A percentile compares a stretch with the other conserved stretches of the same genome.
These are phyloP conservation scores for Chaetodon trifascialis DNA, from an alignment of 2,113 vertebrate species.

Conservation along the genomic window DNA sequence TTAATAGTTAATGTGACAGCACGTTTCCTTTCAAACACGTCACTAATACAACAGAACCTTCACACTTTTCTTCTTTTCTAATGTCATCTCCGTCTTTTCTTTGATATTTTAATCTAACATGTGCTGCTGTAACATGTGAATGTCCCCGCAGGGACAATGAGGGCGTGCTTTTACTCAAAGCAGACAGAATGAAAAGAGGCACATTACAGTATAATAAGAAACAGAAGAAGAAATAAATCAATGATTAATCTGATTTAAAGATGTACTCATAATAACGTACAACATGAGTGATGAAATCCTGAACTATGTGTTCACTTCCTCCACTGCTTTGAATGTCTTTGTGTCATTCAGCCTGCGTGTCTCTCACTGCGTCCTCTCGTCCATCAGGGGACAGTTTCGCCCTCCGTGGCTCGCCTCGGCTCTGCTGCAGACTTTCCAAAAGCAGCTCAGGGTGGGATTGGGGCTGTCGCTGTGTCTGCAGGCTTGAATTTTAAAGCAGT, in stretches of 20 bases:
- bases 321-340: too few species aligned
- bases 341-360: neutral
- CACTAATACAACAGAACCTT: neutral
- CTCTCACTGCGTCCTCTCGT: neutral
- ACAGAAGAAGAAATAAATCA: neutral
- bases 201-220: too few species aligned
- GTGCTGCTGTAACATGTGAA: too few species aligned
- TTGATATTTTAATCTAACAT: too few species aligned
- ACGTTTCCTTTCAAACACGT: neutral
- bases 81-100: too few species aligned
- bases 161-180: too few species aligned
- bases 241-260: neutral
- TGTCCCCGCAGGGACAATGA: too few species aligned
- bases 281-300: too few species aligned
- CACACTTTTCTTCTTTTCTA: too few species aligned
- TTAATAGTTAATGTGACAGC: neutral
- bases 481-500: accelerated
- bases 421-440: neutral
- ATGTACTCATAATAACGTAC: neutral
- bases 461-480: neutral
- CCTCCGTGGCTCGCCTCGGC: neutral
- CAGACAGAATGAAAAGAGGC: too few species aligned
- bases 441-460: neutral
- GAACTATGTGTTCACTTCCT: too few species aligned
- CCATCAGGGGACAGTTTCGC: neutral